phyloP scores from a whole-genome alignment of 2,797 vertebrate genomes.

The Xenopus petersii region DNA sequence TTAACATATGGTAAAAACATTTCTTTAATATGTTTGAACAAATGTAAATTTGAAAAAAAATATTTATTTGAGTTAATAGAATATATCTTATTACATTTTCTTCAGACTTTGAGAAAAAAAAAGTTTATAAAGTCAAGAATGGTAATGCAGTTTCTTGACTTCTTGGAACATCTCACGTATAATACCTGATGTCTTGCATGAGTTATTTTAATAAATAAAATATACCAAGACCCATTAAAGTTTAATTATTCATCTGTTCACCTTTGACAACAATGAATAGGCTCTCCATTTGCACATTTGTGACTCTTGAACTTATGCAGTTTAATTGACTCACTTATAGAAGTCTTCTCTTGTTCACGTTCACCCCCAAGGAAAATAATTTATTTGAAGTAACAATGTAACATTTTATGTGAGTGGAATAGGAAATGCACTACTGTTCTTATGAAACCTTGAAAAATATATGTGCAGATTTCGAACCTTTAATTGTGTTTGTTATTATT shows the following conservation, averaged over 20 bases:
- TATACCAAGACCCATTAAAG: constrained; percentile 30
- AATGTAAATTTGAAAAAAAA: too few species aligned
- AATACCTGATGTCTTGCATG: too few species aligned
- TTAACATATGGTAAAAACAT: too few species aligned
- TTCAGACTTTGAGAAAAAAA: too few species aligned
- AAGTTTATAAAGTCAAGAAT: too few species aligned
- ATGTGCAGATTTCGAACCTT: not conserved
- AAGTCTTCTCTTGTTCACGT: constrained; percentile 6
- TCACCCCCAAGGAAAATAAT: constrained; percentile 30
- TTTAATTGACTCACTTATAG: constrained; percentile 30
- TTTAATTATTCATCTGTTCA: constrained; percentile 33
- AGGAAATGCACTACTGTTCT: not conserved
- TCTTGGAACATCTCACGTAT: not conserved
- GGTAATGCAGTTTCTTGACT: not conserved
- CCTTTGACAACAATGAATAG: constrained; percentile 27
- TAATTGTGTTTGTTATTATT: too few species aligned
- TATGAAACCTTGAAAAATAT: not conserved
- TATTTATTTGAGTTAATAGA: too few species aligned
- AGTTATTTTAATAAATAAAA: constrained; percentile 29
- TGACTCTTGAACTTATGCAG: constrained; percentile 16
- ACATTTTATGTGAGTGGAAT: not conserved
- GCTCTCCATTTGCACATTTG: not conserved
- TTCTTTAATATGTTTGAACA: too few species aligned
- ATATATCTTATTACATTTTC: too few species aligned
- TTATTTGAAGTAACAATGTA: constrained; percentile 8